Base-by-base conservation (phyloP, 2,888 invertebrate species). In the Pyrochroa serraticornis region DNA sequence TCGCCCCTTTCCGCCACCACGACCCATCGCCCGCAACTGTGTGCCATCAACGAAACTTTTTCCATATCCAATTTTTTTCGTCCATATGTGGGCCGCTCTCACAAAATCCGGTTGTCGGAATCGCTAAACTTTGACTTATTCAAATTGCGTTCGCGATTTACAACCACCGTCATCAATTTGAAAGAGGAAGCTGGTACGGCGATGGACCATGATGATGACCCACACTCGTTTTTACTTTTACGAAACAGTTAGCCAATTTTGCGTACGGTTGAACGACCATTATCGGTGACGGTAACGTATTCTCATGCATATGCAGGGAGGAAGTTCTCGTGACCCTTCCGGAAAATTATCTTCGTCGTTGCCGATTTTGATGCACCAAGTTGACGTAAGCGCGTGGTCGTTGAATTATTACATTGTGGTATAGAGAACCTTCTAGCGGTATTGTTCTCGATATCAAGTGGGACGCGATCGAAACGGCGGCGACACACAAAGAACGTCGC, bases 221-320 rank as follows among this genome's bases (percentile, higher is more conserved):
- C 33, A 34, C 37, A 36, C 41, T 14, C 22, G 42, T 46, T 54
- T 54, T 54, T 37, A 46, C 54, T 54, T 54, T 54, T 54, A 12
- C 22, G 35, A 55, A 62, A 67, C 66, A 67, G 66, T 67, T 67
- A 67, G 55, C 39, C 51, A 60, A 63, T 13, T 8, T 7, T 8
- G 33, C 34, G 39, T 41, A 41, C 36, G 47, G 67, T 65, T 67
- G 65, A 67, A 67, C 64, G 67, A 67, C 67, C 67, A 67, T 63
- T 65, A 64, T 63, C 55, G 58, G 54, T 41, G 57, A 39, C 33
- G 58, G 60, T 51, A 61, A 60, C 52, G 62, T 39, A 58, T 55
- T 52, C 57, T 63, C 48, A 63, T 60, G 52, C 60, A 58, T 60
- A 53, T 54, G 62, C 59, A 39, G 49, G 49, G 49, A 39, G 48